phyloP scores from a whole-genome alignment of 2,888 invertebrate genomes.

The Agrilus cyanescens region DNA sequence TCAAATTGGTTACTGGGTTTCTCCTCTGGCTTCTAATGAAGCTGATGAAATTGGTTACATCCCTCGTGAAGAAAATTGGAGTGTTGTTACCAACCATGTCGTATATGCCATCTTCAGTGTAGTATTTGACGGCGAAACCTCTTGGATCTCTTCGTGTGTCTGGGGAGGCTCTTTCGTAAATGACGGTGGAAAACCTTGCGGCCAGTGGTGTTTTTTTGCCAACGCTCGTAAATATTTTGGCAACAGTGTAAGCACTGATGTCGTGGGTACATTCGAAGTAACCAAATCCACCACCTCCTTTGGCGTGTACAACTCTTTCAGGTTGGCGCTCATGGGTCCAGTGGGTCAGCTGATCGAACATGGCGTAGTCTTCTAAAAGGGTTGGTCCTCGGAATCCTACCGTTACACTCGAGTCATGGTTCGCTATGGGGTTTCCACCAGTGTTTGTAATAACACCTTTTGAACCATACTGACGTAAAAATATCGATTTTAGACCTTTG shows the following conservation, averaged over 20 bases:
- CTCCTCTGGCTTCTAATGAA: constrained; percentile 95
- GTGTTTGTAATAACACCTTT: constrained; percentile 54
- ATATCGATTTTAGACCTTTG: too few relatives aligned
- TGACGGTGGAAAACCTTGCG: constrained; percentile 72
- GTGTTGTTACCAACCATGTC: constrained; percentile 90
- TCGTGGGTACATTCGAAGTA: constrained; percentile 82
- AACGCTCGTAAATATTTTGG: constrained; percentile 61
- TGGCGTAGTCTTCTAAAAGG: constrained; percentile 71
- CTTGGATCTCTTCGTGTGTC: constrained; percentile 84
- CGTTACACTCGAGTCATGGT: constrained; percentile 66
- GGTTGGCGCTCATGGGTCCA: constrained; percentile 90
- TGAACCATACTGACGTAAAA: too few relatives aligned
- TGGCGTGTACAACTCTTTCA: constrained; percentile 91
- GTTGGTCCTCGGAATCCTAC: constrained; percentile 78
- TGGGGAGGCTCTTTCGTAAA: constrained; percentile 81
- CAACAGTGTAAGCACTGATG: constrained; percentile 66
- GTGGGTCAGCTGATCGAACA: constrained; percentile 66
- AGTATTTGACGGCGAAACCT: constrained; percentile 89
- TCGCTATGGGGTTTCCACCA: constrained; percentile 68
- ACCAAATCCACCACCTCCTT: constrained; percentile 80
- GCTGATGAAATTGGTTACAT: constrained; percentile 80
- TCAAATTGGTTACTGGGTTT: constrained; percentile 72
- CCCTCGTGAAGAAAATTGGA: constrained; percentile 84
- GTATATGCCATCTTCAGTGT: constrained; percentile 87
- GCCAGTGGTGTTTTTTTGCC: constrained; percentile 76